Conservation (phyloP, 2,888 invertebrate species). For the Keiferia lycopersicella region DNA sequence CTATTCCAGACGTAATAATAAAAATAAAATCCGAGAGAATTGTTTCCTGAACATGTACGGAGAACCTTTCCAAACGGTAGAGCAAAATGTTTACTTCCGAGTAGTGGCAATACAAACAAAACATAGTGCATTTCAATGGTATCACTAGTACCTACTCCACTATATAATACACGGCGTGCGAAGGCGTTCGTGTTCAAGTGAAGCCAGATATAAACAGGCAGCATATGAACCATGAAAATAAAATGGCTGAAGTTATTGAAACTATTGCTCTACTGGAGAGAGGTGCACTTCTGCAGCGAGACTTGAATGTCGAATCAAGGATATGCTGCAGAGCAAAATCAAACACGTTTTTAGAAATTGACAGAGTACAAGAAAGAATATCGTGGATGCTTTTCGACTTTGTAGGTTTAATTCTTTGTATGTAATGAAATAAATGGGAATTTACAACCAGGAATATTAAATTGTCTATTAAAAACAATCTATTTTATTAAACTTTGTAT, state of each 20-base stretch:
- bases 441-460: too few species aligned
- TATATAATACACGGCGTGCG: not conserved
- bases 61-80: slow-evolving; percentile 42
- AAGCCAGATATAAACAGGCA: slow-evolving; percentile 8
- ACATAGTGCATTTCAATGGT: slow-evolving; percentile 49
- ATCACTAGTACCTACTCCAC: slow-evolving; percentile 8
- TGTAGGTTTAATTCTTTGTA: too few species aligned
- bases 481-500: too few species aligned
- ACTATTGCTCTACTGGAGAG: not conserved
- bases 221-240: slow-evolving; percentile 3
- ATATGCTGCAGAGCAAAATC: not conserved
- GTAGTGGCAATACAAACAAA: slow-evolving; percentile 51
- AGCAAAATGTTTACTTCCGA: slow-evolving; percentile 50
- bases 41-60: slow-evolving; percentile 35
- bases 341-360: not conserved
- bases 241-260: slow-evolving; percentile 9
- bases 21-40: slow-evolving; percentile 29
- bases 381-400: too few species aligned
- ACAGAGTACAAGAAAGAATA: too few species aligned
- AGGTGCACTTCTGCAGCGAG: slow-evolving; percentile 4
- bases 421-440: too few species aligned
- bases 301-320: not conserved
- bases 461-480: too few species aligned
- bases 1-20: not conserved
- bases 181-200: slow-evolving; percentile 7